A percentile compares a stretch with the other conserved stretches of the same genome.
phyloP scores from a whole-genome alignment of 2,888 invertebrate species.

The Rhaphigaster nebulosa region DNA sequence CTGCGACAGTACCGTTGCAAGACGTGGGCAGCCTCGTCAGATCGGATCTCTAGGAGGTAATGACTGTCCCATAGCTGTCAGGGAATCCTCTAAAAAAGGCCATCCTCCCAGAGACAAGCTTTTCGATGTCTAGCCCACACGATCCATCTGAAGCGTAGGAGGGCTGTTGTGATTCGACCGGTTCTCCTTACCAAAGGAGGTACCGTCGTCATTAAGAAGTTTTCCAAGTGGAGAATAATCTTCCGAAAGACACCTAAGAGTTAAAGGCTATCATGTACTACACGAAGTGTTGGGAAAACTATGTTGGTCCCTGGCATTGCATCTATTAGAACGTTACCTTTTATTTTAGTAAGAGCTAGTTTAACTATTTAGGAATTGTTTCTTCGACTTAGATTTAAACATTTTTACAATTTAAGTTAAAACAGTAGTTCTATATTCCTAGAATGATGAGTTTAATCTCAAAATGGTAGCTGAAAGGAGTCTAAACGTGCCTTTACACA shows the following conservation, averaged over 20 bases:
- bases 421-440: no score
- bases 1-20: neutral
- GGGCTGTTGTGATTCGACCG: conserved; percentile 30
- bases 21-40: conserved; percentile 42
- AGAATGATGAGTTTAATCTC: no score
- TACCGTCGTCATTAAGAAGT: neutral
- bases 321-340: neutral
- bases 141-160: neutral
- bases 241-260: neutral
- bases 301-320: neutral
- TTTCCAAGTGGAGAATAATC: neutral
- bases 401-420: no score
- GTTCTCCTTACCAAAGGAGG: conserved; percentile 3
- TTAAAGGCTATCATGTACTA: neutral
- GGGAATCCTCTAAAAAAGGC: conserved; percentile 47
- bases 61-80: conserved; percentile 30
- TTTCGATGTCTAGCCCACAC: conserved; percentile 48
- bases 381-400: no score
- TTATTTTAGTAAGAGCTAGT: neutral
- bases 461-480: no score
- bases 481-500: no score
- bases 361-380: neutral
- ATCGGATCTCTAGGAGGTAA: neutral
- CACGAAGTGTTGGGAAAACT: neutral
- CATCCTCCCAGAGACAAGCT: conserved; percentile 27